Evolutionary conservation across 2,113 vertebrate genomes (phyloP).

Genomic region (Gadus macrocephalus): DNA sequence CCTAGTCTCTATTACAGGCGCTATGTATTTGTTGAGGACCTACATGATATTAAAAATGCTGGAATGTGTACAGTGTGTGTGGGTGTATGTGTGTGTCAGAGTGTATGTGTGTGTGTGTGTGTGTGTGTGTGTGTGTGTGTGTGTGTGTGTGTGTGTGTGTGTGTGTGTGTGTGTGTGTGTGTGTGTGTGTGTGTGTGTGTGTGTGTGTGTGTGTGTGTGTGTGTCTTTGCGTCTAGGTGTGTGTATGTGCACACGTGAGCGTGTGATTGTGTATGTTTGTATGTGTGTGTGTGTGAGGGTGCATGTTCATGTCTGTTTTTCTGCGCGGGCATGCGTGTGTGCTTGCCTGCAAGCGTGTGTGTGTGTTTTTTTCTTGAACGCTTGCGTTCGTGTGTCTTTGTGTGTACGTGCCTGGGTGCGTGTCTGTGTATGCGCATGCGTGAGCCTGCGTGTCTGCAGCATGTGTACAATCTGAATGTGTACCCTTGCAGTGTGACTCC

Average conservation of each 20-base stretch:
- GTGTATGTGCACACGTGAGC: background rate
- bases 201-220: no score
- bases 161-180: background rate
- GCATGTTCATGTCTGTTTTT: background rate
- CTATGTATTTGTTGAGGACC: no score
- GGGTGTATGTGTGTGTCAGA: no score
- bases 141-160: background rate
- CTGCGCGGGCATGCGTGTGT: slow-evolving; percentile 9
- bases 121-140: background rate
- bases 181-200: background rate
- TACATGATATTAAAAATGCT: no score
- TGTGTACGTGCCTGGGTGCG: slow-evolving; percentile 10
- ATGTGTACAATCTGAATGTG: no score
- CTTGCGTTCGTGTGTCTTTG: background rate
- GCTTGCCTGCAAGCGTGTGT: background rate
- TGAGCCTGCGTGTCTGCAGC: background rate
- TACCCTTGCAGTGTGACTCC: no score
- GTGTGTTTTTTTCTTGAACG: no score
- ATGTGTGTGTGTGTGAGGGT: background rate
- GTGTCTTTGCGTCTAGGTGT: no score
- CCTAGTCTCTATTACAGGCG: no score
- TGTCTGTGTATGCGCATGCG: background rate
- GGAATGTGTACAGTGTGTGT: no score
- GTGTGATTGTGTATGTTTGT: background rate
- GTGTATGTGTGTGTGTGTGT: no score